Base-by-base conservation (phyloP, 2,113 vertebrate species). In the Corydoras sp. region DNA sequence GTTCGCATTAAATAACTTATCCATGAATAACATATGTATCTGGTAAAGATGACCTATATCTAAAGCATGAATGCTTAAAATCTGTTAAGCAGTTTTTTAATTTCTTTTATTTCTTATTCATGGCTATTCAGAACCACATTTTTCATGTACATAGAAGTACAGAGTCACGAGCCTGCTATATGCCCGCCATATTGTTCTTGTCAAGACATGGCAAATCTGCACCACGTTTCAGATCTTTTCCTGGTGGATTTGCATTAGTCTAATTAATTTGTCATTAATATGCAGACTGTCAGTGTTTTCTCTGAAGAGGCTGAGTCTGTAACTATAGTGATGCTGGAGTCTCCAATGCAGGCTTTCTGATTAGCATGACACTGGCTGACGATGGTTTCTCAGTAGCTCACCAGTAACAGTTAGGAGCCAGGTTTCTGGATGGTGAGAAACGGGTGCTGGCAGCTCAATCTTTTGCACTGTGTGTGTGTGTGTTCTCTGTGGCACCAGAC, bases 211-310 rank as follows among this genome's bases (percentile, higher is more conserved):
- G 49, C 58, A 68, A 61, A 69, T 60, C 72, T 72, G 66, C n/a
- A 4, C 60, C 55, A 48, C 48, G 31, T 67, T 65, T 54, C 68
- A 59, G 35, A 64, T 63, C 49, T 59, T 12, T 35, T 60, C 60
- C 35, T 30, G 15, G 9, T 66, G 67, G 74, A 68, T 68, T 58
- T 56, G 51, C 66, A 75, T 64, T 67, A 58, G 73, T 58, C 73
- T 79, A 69, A 75, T 79, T 75, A 72, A 79, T 79, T 79, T 79
- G 69, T 79, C 69, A 79, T 72, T 75, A 79, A 75, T 79, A 79
- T 75, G 62, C 73, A 74, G 72, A 69, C 58, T 69, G 69, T 75
- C 69, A 65, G 69, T 65, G 66, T 69, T 75, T 68, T 43, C 65
- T 64, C 59, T 62, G 59, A 71, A 75, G 77, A 71, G 65, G 51